Percentiles rank a stretch among this genome's conserved stretches.
phyloP scores from a whole-genome alignment of 2,113 vertebrate species.

The Etheostoma cragini region DNA sequence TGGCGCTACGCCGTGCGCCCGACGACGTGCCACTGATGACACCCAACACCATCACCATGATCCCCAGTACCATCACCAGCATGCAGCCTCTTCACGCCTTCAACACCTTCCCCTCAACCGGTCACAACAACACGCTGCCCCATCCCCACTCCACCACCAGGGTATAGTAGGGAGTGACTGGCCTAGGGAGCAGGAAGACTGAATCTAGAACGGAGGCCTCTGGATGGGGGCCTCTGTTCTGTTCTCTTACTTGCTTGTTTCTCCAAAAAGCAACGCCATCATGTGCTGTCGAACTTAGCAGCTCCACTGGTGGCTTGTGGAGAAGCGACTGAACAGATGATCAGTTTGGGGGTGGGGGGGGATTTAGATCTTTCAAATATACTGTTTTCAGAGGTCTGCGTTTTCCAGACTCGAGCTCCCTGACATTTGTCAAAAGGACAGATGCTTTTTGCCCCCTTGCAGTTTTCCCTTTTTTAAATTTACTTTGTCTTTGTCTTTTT shows the following conservation, averaged over 20 bases:
- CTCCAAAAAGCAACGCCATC: slow-evolving; percentile 55
- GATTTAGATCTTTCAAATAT: slow-evolving; percentile 51
- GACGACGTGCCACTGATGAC: slow-evolving; percentile 93
- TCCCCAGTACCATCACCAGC: slow-evolving; percentile 90
- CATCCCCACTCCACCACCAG: slow-evolving; percentile 94
- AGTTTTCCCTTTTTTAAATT: slow-evolving; percentile 26
- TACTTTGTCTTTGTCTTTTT: slow-evolving; percentile 55
- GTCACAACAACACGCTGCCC: slow-evolving; percentile 92
- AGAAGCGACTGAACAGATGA: slow-evolving; percentile 61
- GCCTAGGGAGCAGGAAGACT: slow-evolving; percentile 64
- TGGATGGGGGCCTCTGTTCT: slow-evolving; percentile 58
- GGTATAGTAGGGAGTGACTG: slow-evolving; percentile 87
- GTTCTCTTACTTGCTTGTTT: slow-evolving; percentile 63
- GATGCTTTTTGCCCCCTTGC: slow-evolving; percentile 39
- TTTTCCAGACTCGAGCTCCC: slow-evolving; percentile 57
- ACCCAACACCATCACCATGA: slow-evolving; percentile 94
- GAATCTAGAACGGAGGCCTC: slow-evolving; percentile 53
- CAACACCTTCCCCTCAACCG: slow-evolving; percentile 87
- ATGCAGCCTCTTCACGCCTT: slow-evolving; percentile 92
- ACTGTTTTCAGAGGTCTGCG: slow-evolving; percentile 57
- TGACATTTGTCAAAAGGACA: slow-evolving; percentile 45
- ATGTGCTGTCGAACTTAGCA: slow-evolving; percentile 56
- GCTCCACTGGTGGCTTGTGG: slow-evolving; percentile 70
- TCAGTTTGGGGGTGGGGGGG: slow-evolving; percentile 29
- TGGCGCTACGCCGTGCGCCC: slow-evolving; percentile 91